Percentiles rank a stretch among this genome's conserved stretches.
Conservation (phyloP, 2,797 vertebrate genomes). For the Chaetophractus vellerosus region DNA sequence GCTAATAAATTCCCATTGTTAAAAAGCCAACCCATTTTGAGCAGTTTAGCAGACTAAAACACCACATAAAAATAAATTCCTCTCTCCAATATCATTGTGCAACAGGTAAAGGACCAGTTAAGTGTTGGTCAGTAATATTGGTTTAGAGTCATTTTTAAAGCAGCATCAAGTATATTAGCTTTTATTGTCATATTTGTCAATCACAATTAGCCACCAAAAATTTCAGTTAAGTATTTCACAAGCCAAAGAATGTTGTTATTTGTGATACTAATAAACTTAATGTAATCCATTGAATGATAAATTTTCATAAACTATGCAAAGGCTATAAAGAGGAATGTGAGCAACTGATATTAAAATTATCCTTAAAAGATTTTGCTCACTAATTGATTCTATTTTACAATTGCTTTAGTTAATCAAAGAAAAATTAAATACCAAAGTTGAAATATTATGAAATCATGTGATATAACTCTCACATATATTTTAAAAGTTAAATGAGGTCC, state of each 20-base stretch:
- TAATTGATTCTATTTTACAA: conserved; percentile 21
- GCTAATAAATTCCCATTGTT: no score
- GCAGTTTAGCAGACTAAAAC: neutral
- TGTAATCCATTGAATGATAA: neutral
- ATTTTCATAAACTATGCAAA: conserved; percentile 59
- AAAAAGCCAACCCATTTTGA: no score
- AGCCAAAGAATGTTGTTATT: conserved; percentile 15
- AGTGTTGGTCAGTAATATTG: neutral
- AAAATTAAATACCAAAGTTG: conserved; percentile 52
- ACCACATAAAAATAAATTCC: conserved; percentile 10
- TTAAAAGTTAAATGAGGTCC: conserved; percentile 50
- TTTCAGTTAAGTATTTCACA: conserved; percentile 11
- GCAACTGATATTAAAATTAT: conserved; percentile 43
- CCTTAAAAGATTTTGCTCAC: conserved; percentile 7
- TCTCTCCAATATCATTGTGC: neutral
- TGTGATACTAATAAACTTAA: neutral
- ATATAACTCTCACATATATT: neutral
- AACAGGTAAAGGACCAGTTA: neutral
- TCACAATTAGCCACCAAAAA: neutral
- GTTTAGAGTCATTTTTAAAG: conserved; percentile 41
- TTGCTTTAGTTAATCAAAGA: conserved; percentile 52
- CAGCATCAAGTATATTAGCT: neutral
- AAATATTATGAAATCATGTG: conserved; percentile 59
- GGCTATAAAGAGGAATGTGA: conserved; percentile 1
- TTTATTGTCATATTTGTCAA: conserved; percentile 37